Evolutionary conservation across 2,888 invertebrate genomes (phyloP).

Genomic region (Amblyjoppa proteus): DNA sequence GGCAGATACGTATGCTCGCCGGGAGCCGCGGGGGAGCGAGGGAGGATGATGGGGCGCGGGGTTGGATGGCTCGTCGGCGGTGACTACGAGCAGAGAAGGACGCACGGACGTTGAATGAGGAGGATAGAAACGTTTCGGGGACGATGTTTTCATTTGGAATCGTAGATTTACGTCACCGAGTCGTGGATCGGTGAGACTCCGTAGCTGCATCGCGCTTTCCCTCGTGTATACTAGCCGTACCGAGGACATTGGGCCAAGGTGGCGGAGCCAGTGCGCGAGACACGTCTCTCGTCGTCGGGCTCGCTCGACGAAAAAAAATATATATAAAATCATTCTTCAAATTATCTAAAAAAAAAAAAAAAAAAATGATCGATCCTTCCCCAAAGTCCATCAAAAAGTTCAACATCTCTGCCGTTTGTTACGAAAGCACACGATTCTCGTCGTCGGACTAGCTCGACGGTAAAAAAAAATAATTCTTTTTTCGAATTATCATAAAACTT

Average conservation of each 20-base stretch:
- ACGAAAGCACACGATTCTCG: too few species aligned
- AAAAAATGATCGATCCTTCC: too few species aligned
- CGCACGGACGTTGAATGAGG: constrained; percentile 15
- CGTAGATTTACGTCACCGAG: constrained; percentile 58
- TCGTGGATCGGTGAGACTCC: constrained; percentile 45
- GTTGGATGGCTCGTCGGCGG: constrained; percentile 35
- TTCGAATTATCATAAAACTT: too few species aligned
- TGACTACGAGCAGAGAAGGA: constrained; percentile 39
- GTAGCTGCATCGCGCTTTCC: constrained; percentile 75
- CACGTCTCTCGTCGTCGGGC: neutral
- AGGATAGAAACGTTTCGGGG: constrained; percentile 23
- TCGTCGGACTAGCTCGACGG: too few species aligned
- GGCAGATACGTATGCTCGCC: constrained; percentile 10
- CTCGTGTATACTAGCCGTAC: constrained; percentile 77
- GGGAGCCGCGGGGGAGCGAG: constrained; percentile 28
- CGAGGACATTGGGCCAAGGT: constrained; percentile 72
- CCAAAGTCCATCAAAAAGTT: too few species aligned
- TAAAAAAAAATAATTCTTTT: too few species aligned
- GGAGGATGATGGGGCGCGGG: constrained; percentile 17
- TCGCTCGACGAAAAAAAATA: too few species aligned
- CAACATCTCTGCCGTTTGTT: neutral
- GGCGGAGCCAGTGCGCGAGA: neutral
- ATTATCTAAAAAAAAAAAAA: too few species aligned
- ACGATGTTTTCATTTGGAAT: constrained; percentile 67
- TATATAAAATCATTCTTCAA: too few species aligned